Evolutionary conservation across 2,888 invertebrate species (phyloP).

Genomic region (Epistrophe eligans): DNA sequence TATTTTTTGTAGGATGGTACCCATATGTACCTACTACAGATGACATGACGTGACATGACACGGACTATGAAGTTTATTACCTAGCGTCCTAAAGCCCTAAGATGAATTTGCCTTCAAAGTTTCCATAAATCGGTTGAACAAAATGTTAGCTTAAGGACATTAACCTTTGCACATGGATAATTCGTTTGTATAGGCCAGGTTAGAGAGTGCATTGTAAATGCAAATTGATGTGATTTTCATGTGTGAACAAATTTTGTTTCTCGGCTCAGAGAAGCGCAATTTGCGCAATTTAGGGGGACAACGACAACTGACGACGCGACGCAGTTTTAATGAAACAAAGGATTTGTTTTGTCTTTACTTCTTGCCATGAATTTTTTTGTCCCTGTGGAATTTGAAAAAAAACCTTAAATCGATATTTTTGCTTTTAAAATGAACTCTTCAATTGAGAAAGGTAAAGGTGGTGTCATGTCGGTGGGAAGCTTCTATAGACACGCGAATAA

Average conservation of each 20-base stretch:
- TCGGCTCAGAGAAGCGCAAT: constrained; percentile 35
- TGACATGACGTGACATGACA: constrained; percentile 3
- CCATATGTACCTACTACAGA: not conserved
- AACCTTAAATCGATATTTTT: constrained; percentile 2
- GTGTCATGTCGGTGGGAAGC: not conserved
- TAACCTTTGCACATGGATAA: constrained; percentile 40
- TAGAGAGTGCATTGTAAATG: constrained; percentile 47
- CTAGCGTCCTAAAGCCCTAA: not conserved
- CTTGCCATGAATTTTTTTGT: constrained; percentile 7
- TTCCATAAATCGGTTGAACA: not conserved
- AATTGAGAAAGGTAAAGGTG: constrained; percentile 38
- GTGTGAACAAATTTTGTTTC: constrained; percentile 35
- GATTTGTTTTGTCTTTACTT: constrained; percentile 14
- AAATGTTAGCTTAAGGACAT: constrained; percentile 42
- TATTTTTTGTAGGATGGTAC: not conserved
- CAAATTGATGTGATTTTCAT: constrained; percentile 60
- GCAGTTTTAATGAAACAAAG: constrained; percentile 45
- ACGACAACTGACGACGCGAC: not conserved
- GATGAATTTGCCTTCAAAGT: constrained; percentile 17
- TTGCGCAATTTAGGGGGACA: not conserved
- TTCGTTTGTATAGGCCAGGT: not conserved
- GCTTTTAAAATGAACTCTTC: not conserved
- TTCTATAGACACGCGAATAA: constrained; percentile 23
- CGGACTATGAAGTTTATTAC: not conserved
- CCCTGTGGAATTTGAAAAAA: not conserved